phyloP scores from a whole-genome alignment of 1,140 invertebrate genomes.

The Copidosoma floridanum region DNA sequence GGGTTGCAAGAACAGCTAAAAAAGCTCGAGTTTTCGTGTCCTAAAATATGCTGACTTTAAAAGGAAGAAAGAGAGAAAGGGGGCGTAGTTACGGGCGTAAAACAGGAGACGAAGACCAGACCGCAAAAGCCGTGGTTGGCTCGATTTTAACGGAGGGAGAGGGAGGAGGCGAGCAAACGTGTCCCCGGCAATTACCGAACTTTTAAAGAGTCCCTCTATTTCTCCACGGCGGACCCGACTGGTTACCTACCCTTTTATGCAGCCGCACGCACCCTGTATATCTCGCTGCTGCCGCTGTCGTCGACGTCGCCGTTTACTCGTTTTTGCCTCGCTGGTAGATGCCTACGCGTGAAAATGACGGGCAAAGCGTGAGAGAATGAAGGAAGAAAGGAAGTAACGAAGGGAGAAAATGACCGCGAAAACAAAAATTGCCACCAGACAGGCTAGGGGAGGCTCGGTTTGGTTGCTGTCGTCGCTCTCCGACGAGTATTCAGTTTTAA shows the following conservation, averaged over 20 bases:
- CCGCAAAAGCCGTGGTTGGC: constrained; percentile 53
- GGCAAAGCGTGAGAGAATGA: too few relatives aligned
- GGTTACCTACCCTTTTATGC: constrained; percentile 10
- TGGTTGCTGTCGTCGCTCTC: too few relatives aligned
- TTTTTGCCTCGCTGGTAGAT: too few relatives aligned
- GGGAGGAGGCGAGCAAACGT: too few relatives aligned
- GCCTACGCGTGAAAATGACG: too few relatives aligned
- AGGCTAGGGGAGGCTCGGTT: neutral
- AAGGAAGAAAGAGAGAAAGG: constrained; percentile 36
- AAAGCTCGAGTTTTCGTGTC: neutral
- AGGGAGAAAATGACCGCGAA: neutral
- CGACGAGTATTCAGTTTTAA: too few relatives aligned
- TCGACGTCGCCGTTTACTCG: too few relatives aligned
- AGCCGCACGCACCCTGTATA: constrained; percentile 7
- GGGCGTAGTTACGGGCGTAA: constrained; percentile 16
- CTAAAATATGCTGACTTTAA: constrained; percentile 57
- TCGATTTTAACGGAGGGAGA: constrained; percentile 53
- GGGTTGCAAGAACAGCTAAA: constrained; percentile 3
- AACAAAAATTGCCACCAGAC: neutral
- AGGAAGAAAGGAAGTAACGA: neutral
- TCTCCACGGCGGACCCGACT: neutral
- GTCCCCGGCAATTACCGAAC: constrained; percentile 54
- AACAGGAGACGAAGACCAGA: constrained; percentile 40
- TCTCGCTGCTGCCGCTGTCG: neutral
- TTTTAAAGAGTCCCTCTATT: constrained; percentile 44